Evolutionary conservation across 2,888 invertebrate genomes (phyloP).

Genomic region (Epinotia nisella): DNA sequence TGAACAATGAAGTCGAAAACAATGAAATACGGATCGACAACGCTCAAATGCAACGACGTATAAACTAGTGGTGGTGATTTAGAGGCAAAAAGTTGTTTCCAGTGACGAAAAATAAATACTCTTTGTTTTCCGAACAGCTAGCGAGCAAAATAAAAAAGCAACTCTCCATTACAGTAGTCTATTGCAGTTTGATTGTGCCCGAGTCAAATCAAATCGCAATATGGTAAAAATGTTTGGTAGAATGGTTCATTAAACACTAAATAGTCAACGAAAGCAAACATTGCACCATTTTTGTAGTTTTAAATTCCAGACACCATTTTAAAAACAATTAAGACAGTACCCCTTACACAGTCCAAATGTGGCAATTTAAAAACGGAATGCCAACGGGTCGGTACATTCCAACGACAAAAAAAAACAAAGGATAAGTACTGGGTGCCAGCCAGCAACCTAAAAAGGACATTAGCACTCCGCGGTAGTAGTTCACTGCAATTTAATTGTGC

Average conservation of each 20-base stretch:
- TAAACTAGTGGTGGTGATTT: neutral
- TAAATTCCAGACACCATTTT: neutral
- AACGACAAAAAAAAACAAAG: constrained; percentile 45
- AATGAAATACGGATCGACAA: neutral
- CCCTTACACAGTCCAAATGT: constrained; percentile 15
- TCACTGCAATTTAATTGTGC: constrained; percentile 66
- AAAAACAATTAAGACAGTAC: constrained; percentile 24
- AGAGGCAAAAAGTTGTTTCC: neutral
- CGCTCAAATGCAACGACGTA: neutral
- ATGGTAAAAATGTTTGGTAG: neutral
- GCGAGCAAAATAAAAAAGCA: neutral
- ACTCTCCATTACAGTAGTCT: neutral
- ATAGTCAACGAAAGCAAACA: neutral
- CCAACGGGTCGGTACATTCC: constrained; percentile 36
- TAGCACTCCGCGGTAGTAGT: constrained; percentile 54
- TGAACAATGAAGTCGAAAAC: neutral
- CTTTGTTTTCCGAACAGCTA: neutral
- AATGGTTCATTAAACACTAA: constrained; percentile 4
- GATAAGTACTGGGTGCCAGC: constrained; percentile 39
- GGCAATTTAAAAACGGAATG: constrained; percentile 39
- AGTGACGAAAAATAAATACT: neutral
- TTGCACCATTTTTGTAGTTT: neutral
- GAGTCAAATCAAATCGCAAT: neutral
- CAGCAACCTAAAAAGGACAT: constrained; percentile 58
- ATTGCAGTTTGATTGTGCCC: constrained; percentile 4